phyloP scores from a whole-genome alignment of 2,113 vertebrate species.

The Chamaetylas fuelleborni region DNA sequence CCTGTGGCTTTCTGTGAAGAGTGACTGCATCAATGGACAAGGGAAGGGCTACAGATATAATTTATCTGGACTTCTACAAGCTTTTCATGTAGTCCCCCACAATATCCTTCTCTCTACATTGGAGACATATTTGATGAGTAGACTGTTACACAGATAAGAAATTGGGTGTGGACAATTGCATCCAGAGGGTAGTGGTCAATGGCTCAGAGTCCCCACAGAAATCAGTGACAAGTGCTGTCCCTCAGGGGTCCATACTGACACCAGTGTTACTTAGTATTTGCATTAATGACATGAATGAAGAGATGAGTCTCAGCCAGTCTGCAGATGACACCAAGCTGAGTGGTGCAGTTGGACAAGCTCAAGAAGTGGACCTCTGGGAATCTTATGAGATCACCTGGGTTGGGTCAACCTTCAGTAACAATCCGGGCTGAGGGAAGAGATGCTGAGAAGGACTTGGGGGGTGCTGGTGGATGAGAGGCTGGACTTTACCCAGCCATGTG shows the following conservation, averaged over 20 bases:
- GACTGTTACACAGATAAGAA: background rate
- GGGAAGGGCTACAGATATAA: background rate
- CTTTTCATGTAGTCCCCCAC: background rate
- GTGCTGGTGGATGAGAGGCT: background rate
- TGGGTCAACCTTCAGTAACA: background rate
- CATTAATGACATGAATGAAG: background rate
- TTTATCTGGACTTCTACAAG: background rate
- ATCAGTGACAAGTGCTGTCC: background rate
- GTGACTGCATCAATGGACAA: background rate
- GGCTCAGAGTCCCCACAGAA: background rate
- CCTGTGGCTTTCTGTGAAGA: background rate
- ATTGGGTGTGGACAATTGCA: background rate
- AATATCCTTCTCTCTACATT: background rate
- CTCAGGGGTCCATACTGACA: background rate
- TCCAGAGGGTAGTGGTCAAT: background rate
- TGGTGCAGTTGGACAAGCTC: background rate
- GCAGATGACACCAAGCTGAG: background rate
- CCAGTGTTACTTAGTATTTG: background rate
- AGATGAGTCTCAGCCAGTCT: background rate
- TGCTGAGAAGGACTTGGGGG: background rate
- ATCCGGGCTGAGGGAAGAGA: background rate
- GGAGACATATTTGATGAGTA: background rate
- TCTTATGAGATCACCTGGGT: background rate
- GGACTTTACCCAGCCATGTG: background rate
- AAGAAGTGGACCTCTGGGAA: background rate